These are phyloP conservation scores for Eustalomyia histrio DNA, from an alignment of 2,888 invertebrate species.

Conservation along the genomic window DNA sequence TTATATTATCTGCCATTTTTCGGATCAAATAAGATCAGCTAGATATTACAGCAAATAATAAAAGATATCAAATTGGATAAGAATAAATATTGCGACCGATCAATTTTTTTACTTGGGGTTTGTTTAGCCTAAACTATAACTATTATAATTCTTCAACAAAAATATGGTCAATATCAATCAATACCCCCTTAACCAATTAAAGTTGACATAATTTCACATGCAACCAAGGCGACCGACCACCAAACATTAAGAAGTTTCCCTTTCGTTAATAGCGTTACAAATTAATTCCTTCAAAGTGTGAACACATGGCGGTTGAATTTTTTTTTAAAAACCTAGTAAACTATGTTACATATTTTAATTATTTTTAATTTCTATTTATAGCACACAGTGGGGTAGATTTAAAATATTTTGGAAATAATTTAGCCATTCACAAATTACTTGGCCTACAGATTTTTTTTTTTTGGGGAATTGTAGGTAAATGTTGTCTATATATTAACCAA, in stretches of 20 bases:
- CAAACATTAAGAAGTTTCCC: constrained; percentile 40
- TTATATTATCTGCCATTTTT: no score
- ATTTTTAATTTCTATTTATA: constrained; percentile 15
- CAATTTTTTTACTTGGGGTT: no score
- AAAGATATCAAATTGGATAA: no score
- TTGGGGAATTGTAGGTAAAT: no score
- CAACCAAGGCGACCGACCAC: constrained; percentile 3
- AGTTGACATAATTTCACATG: constrained; percentile 45
- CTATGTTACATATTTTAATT: constrained; percentile 23
- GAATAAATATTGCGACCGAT: no score
- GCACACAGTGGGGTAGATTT: no score
- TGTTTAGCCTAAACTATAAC: constrained; percentile 2
- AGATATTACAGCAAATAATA: no score
- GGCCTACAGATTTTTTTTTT: no score
- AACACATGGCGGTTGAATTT: neutral
- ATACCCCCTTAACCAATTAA: constrained; percentile 41
- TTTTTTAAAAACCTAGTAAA: constrained; percentile 29
- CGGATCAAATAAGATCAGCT: no score
- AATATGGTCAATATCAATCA: constrained; percentile 44
- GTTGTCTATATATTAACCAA: no score
- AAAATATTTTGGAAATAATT: no score
- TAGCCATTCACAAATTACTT: no score
- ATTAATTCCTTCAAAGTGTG: constrained; percentile 8
- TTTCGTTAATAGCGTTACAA: constrained; percentile 27
- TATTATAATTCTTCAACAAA: constrained; percentile 5